These are phyloP conservation scores for Labeo catla DNA, from an alignment of 2,113 vertebrate species.

Conservation along the genomic window DNA sequence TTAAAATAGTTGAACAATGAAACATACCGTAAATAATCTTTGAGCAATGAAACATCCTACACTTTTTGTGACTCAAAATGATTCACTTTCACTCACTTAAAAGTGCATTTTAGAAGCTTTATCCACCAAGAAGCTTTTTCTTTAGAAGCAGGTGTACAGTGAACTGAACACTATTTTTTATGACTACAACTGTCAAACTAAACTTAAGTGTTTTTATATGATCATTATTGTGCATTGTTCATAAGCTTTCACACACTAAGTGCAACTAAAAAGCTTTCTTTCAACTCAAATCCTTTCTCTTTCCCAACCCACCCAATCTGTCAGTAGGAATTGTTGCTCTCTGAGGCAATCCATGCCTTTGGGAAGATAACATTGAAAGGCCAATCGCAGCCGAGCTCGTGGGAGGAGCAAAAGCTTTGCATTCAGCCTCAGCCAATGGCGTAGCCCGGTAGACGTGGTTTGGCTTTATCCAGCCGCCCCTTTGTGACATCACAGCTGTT, in stretches of 20 bases:
- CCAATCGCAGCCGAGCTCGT: constrained; percentile 66
- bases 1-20: not conserved
- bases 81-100: not conserved
- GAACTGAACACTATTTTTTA: too few relatives aligned
- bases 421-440: constrained; percentile 23
- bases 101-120: not conserved
- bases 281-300: constrained; percentile 52
- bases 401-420: constrained; percentile 56
- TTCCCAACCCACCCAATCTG: constrained; percentile 52
- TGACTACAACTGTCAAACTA: not conserved
- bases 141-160: not conserved
- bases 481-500: constrained; percentile 65
- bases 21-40: not conserved
- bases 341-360: constrained; percentile 72
- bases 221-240: not conserved
- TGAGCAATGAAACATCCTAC: not conserved
- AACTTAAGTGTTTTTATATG: not conserved
- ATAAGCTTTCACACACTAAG: not conserved
- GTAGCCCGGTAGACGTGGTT: constrained; percentile 63
- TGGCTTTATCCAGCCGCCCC: constrained; percentile 60
- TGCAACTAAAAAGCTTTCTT: constrained; percentile 27
- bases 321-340: constrained; percentile 69
- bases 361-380: constrained; percentile 57
- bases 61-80: not conserved
- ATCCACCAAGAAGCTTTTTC: not conserved